Percentiles rank a stretch among this genome's conserved stretches.
phyloP scores from a whole-genome alignment of 2,113 vertebrate genomes.

The Pelobates fuscus region DNA sequence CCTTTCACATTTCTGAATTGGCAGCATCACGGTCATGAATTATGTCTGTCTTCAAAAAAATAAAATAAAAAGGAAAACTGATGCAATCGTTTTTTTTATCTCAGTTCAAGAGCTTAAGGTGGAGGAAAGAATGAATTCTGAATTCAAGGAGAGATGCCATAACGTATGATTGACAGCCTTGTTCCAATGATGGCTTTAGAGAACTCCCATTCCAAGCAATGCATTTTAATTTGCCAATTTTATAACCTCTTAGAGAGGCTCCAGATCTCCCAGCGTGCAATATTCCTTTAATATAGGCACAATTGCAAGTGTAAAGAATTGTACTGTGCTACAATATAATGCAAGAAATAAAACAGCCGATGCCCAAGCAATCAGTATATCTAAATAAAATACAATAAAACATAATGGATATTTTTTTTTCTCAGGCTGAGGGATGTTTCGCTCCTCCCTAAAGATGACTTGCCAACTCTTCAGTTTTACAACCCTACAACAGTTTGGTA shows the following conservation, averaged over 20 bases:
- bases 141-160: neutral
- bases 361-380: constrained; percentile 22
- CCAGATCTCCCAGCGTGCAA: neutral
- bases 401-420: constrained; percentile 5
- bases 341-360: neutral
- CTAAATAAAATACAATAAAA: constrained; percentile 34
- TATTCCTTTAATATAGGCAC: neutral
- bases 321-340: neutral
- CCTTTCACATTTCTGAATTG: too few relatives aligned
- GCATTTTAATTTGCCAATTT: neutral
- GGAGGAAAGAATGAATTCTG: neutral
- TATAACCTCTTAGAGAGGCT: neutral
- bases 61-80: neutral
- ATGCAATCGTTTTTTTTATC: neutral
- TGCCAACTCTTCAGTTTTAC: constrained; percentile 25
- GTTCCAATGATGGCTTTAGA: neutral
- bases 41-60: neutral
- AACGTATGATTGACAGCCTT: neutral
- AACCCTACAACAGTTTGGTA: constrained; percentile 19
- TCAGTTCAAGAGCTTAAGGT: neutral
- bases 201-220: neutral
- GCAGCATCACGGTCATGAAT: too few relatives aligned
- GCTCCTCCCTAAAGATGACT: constrained; percentile 22
- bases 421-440: neutral
- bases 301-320: neutral